Evolutionary conservation across 2,888 invertebrate genomes (phyloP), one percentile per base, ranked within the genome.

Genomic region (Drosophila ochracea): DNA sequence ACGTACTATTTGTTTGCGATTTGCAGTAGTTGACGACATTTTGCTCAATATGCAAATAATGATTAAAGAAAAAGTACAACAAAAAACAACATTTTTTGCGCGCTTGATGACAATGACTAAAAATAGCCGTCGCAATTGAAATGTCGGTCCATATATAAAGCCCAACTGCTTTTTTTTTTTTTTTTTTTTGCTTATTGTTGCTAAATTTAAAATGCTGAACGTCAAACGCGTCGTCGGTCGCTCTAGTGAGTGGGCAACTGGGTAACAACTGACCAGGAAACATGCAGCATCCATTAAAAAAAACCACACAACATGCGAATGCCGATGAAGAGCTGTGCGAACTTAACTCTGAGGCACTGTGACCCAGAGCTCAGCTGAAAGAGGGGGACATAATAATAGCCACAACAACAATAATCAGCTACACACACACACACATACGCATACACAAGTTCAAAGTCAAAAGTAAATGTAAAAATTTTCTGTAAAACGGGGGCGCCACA

Each of bases 111-210:
- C 81, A 90, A 82, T 88, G 89, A 73, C 87, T 90, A 90, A 87
- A 87, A 90, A 90, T 87, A 87, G 90, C 76, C 68, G 54, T 67
- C 75, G 70, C 89, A 87, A 90, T 90, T 90, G 90, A 87, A 90
- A 87, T 87, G 90, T 85, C 90, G 84, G 73, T 86, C 81, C 90
- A 86, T 77, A 86, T 77, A 89, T 39, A 83, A 83, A 71, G 76
- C 63, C 61, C 64, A 67, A 66, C 67, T 67, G 60, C 10, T 57
- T 55, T 64, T 73, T 67, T 73, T 67, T 57, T 69, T 31, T 53
- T 54, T 67, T 73, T 67, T 57, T 69, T 28, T 53, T 54, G 58
- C 21, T 61, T 66, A 63, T 83, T 80, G 88, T 83, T 76, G 80
- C 86, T 90, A 87, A 87, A 85, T 90, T 87, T 90, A 89, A 89